Conservation (phyloP, 2,113 vertebrate species). For the Marmota flaviventris region DNA sequence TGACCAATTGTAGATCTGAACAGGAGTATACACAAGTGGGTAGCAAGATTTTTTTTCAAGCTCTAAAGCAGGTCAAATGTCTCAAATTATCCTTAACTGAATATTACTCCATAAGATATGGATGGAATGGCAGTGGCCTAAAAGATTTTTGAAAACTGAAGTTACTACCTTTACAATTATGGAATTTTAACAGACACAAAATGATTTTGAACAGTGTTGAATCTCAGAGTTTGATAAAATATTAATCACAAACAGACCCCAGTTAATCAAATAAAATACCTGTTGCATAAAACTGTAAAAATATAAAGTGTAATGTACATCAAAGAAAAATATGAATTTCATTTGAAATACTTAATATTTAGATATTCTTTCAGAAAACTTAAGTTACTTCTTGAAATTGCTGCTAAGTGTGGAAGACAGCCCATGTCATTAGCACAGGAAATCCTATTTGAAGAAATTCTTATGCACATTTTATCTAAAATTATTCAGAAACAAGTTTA, state of each 20-base stretch:
- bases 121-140: background rate
- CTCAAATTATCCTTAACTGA: background rate
- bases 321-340: background rate
- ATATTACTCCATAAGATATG: background rate
- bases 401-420: background rate
- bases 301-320: background rate
- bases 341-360: constrained; percentile 26
- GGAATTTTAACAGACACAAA: background rate
- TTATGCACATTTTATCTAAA: background rate
- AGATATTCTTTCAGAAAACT: background rate
- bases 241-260: background rate
- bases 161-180: background rate
- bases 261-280: background rate
- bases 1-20: background rate
- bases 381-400: background rate
- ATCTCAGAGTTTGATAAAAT: background rate
- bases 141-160: background rate
- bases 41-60: background rate
- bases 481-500: background rate
- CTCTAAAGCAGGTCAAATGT: background rate
- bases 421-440: background rate
- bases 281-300: background rate
- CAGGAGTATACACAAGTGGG: background rate
- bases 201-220: background rate
- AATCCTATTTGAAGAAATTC: background rate